Percentiles rank a stretch among this genome's conserved stretches.
Conservation (phyloP, 2,888 invertebrate species). For the Drosophila barbarae region DNA sequence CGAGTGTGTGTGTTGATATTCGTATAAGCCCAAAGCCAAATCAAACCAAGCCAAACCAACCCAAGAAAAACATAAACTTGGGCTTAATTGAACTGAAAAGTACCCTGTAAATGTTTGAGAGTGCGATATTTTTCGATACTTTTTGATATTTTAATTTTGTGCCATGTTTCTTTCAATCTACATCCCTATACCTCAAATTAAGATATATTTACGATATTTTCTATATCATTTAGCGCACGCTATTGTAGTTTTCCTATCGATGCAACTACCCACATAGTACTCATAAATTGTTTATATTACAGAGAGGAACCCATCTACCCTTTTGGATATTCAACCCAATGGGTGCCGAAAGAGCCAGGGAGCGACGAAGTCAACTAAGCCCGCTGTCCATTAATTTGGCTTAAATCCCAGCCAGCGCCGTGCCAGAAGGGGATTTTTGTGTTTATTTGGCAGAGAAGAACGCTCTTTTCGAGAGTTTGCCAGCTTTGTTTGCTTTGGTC, state of each 20-base stretch:
- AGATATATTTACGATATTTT: background rate
- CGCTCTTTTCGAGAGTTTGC: constrained; percentile 3
- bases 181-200: background rate
- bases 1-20: constrained; percentile 16
- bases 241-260: background rate
- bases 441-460: constrained; percentile 28
- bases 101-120: constrained; percentile 3
- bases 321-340: background rate
- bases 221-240: background rate
- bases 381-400: constrained; percentile 67
- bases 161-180: background rate
- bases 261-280: background rate
- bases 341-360: constrained; percentile 2
- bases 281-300: background rate
- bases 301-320: constrained; percentile 3
- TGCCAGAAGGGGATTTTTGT: constrained; percentile 43
- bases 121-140: background rate
- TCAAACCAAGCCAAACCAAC: constrained; percentile 34
- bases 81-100: background rate
- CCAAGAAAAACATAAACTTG: background rate
- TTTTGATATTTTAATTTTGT: background rate
- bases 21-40: constrained; percentile 16
- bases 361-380: constrained; percentile 16
- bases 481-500: constrained; percentile 32
- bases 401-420: constrained; percentile 54